Evolutionary conservation across 2,113 vertebrate genomes (phyloP).

Genomic region (Excalfactoria chinensis): DNA sequence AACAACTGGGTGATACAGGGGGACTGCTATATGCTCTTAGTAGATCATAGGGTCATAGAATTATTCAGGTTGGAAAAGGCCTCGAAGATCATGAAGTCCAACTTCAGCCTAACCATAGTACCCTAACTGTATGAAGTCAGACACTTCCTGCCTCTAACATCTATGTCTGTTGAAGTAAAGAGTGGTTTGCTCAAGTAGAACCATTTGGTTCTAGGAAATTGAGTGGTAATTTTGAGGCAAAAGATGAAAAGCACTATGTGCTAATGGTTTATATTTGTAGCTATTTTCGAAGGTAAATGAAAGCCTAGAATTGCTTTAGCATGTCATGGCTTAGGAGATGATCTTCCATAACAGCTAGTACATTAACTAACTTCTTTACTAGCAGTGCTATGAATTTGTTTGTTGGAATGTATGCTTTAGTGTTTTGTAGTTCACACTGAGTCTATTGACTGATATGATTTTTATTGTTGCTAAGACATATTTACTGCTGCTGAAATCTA

Average conservation of each 20-base stretch:
- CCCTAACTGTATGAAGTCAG: background rate
- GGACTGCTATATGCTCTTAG: background rate
- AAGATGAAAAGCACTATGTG: background rate
- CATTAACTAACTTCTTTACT: background rate
- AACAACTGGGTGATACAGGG: background rate
- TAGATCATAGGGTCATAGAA: background rate
- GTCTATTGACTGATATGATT: background rate
- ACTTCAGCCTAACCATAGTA: too few species aligned
- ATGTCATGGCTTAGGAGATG: background rate
- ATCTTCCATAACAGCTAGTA: background rate
- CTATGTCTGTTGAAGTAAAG: fast-evolving
- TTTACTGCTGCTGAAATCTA: background rate
- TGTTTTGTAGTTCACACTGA: background rate
- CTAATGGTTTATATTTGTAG: background rate
- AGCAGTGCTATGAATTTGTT: background rate
- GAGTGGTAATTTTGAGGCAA: background rate
- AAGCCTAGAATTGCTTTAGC: background rate
- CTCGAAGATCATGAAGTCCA: too few species aligned
- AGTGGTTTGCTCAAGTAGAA: background rate
- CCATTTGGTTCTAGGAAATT: background rate
- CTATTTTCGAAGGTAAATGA: background rate
- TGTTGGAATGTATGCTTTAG: background rate
- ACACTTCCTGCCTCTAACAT: background rate
- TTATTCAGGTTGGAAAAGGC: too few species aligned
- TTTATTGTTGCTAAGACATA: background rate